phyloP scores from a whole-genome alignment of 64 coral and sea anemone species.

The Stylophora pistillata region DNA sequence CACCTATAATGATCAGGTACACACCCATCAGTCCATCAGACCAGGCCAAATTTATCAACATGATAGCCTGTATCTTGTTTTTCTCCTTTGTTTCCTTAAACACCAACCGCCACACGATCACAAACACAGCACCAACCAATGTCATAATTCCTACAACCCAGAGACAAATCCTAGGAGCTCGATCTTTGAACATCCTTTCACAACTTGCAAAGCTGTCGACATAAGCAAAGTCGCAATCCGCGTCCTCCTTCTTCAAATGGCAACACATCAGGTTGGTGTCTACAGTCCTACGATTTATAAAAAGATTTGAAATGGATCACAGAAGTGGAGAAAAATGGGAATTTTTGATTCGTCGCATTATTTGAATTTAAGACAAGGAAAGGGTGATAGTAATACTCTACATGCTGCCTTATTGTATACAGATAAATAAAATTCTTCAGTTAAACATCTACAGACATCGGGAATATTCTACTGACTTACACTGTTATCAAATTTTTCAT shows the following conservation, averaged over 20 bases:
- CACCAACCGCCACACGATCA: background rate
- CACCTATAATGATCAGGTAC: constrained; percentile 12
- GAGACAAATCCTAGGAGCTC: background rate
- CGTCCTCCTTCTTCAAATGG: background rate
- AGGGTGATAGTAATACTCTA: too few species aligned
- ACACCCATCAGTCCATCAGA: constrained; percentile 42
- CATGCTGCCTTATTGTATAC: too few species aligned
- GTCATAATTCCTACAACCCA: constrained; percentile 17
- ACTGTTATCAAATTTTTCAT: too few species aligned
- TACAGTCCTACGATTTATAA: background rate
- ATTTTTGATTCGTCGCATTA: too few species aligned
- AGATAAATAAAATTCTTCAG: too few species aligned
- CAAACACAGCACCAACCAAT: background rate
- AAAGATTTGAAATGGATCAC: background rate
- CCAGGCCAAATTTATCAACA: constrained; percentile 3
- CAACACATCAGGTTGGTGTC: background rate
- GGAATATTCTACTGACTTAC: too few species aligned
- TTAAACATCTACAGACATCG: too few species aligned
- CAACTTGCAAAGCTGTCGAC: background rate
- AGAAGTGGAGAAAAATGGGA: too few species aligned
- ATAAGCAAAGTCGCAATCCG: background rate
- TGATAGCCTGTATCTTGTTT: constrained; percentile 4
- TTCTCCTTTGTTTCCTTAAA: background rate
- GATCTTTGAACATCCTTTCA: constrained; percentile 2
- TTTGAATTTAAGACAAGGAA: too few species aligned